Percentiles rank a stretch among this genome's conserved stretches.
phyloP scores from a whole-genome alignment of 2,888 invertebrate genomes.

The Yponomeuta evonymella region DNA sequence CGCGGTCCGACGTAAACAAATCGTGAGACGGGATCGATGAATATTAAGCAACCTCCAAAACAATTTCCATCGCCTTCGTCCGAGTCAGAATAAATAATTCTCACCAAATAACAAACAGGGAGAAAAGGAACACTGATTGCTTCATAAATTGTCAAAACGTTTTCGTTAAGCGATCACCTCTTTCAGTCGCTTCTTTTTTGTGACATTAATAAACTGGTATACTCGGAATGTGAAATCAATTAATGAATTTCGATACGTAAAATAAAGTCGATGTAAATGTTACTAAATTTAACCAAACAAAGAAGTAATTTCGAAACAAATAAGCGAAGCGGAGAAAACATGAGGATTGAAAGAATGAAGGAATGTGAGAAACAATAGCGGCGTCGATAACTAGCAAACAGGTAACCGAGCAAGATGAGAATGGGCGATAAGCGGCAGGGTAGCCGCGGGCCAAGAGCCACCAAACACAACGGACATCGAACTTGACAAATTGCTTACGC shows the following conservation, averaged over 20 bases:
- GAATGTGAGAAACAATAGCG: constrained; percentile 33
- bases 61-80: constrained; percentile 56
- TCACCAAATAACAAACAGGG: constrained; percentile 49
- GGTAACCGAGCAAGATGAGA: constrained; percentile 29
- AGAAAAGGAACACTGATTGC: constrained; percentile 62
- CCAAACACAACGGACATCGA: constrained; percentile 60
- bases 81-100: constrained; percentile 62
- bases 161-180: constrained; percentile 47
- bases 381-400: constrained; percentile 32
- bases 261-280: neutral
- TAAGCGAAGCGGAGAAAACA: neutral
- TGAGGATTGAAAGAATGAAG: constrained; percentile 30
- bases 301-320: neutral
- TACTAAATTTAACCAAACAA: neutral
- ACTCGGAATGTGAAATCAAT: constrained; percentile 10
- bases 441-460: constrained; percentile 24
- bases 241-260: constrained; percentile 6
- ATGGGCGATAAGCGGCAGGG: constrained; percentile 27
- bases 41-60: constrained; percentile 67
- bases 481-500: constrained; percentile 73
- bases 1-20: constrained; percentile 59
- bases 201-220: constrained; percentile 8
- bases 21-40: constrained; percentile 65
- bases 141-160: constrained; percentile 68
- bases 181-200: constrained; percentile 23